Percentiles rank a stretch among this genome's conserved stretches.
phyloP scores from a whole-genome alignment of 2,113 vertebrate genomes.

The Alosa alosa region DNA sequence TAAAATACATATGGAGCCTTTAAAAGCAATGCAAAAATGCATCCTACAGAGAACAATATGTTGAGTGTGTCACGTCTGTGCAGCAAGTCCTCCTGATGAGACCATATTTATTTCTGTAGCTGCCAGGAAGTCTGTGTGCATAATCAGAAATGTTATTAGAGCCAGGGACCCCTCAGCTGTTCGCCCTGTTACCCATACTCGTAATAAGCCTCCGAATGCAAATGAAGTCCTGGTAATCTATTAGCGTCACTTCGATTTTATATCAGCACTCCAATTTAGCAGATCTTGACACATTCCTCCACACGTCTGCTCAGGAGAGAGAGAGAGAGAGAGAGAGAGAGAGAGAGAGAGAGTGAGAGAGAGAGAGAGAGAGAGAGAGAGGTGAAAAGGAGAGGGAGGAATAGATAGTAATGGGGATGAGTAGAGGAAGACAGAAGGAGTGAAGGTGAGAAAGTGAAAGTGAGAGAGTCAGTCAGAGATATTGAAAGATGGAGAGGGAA shows the following conservation, averaged over 20 bases:
- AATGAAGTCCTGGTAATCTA: slow-evolving; percentile 75
- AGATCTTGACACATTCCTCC: slow-evolving; percentile 65
- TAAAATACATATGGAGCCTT: background rate
- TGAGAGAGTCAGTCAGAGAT: background rate
- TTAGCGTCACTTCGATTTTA: slow-evolving; percentile 75
- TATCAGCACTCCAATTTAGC: slow-evolving; percentile 70
- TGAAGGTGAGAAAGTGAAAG: background rate
- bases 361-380: background rate
- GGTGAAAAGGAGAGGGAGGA: background rate
- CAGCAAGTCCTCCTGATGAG: background rate
- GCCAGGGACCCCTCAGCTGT: slow-evolving; percentile 57
- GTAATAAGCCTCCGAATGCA: slow-evolving; percentile 72
- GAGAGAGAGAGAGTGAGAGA: background rate
- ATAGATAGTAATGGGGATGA: background rate
- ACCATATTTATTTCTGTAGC: background rate
- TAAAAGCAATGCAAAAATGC: background rate
- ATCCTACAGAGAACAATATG: background rate
- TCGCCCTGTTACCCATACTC: slow-evolving; percentile 59
- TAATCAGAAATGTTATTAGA: slow-evolving; percentile 61
- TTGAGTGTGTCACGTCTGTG: background rate
- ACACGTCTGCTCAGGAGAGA: background rate
- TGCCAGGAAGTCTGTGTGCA: background rate
- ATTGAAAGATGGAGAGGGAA: background rate
- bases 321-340: background rate
- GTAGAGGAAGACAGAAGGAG: background rate